Evolutionary conservation across 2,888 invertebrate genomes (phyloP), one percentile per base, ranked within the genome.

Genomic region (Cataglyphis altisquamis): DNA sequence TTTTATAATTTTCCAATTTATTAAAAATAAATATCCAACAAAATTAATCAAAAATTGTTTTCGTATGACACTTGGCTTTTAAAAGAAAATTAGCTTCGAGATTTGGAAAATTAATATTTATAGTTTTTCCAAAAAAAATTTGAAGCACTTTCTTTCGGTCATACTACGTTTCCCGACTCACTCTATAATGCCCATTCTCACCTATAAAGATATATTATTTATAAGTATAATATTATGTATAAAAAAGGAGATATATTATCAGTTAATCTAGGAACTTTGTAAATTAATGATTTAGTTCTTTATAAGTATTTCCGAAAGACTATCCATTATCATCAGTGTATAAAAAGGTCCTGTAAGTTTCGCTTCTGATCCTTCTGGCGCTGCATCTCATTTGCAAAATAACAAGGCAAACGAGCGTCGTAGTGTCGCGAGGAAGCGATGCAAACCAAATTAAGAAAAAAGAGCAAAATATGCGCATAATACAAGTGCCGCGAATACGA

Each of bases 401-500:
- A 80, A 72, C 74, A 60, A 80, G 78, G 57, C 60, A 41, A 21
- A 78, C 45, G 57, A 60, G 60, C 57, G 73, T 57, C 18, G 12
- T 15, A 36, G 78, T 52, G 25, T 68, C 48, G 32, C n/a, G 52
- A 80, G 45, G n/a, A 80, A 68, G 45, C 73, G 73, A 80, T 80
- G 78, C 73, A 64, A 80, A 72, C 32, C 32, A 72, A 70, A 78
- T 78, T 70, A 45, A 73, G 78, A 62, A 60, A 72, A 57, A 72
- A 60, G 45, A 48, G 12, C n/a, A 36, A 60, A 36, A 80, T 60
- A 21, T 5, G 45, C 12, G 48, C 32, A 41, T 52, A 52, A 52
- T 52, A 21, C 70, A 84, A 88, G 82, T 82, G 78, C 52, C 45
- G 67, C 52, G 55, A 77, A 75, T 86, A 62, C 78, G 81, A 89